Percentiles rank a stretch among this genome's conserved stretches.
phyloP scores from a whole-genome alignment of 2,888 invertebrate genomes.

The Epistrophella euchroma region DNA sequence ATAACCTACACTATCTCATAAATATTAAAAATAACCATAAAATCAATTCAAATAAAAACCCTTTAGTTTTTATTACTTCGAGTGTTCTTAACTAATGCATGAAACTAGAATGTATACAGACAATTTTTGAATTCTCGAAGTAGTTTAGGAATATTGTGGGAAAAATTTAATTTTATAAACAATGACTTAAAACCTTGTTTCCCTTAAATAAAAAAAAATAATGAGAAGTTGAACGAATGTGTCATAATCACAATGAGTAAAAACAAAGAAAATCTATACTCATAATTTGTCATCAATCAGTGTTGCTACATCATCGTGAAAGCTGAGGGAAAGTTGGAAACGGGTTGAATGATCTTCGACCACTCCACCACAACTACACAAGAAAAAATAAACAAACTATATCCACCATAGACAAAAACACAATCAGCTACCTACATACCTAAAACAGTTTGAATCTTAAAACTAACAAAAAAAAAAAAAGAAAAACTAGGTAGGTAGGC shows the following conservation, averaged over 20 bases:
- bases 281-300: slow-evolving; percentile 16
- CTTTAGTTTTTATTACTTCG: neutral
- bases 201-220: neutral
- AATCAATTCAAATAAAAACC: neutral
- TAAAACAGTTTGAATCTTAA: neutral
- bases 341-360: slow-evolving; percentile 31
- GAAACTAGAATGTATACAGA: neutral
- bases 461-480: neutral
- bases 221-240: neutral
- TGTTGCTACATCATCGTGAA: slow-evolving; percentile 32
- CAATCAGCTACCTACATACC: neutral
- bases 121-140: neutral
- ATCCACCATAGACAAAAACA: neutral
- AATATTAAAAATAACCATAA: neutral
- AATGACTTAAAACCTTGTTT: neutral
- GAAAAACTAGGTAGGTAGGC: neutral
- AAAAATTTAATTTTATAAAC: neutral
- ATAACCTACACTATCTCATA: neutral
- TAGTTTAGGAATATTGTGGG: neutral
- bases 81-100: neutral
- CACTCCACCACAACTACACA: neutral
- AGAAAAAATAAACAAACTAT: slow-evolving; percentile 12
- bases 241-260: slow-evolving; percentile 1
- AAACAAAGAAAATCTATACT: slow-evolving; percentile 34
- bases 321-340: slow-evolving; percentile 39